Evolutionary conservation across 1,140 invertebrate species (phyloP).

Genomic region (Drosophila nigrodunni): DNA sequence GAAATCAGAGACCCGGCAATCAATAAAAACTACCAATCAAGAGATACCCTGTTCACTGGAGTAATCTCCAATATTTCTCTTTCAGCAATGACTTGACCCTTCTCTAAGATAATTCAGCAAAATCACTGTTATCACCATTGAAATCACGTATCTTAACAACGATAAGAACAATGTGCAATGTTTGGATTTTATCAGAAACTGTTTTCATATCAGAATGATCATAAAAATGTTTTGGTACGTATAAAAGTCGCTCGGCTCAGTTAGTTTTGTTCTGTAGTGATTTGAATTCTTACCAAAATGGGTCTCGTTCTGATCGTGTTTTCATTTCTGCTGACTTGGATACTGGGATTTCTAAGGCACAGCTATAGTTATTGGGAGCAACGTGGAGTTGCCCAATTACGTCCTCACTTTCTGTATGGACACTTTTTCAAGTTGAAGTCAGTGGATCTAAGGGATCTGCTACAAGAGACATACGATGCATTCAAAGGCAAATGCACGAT

Average conservation of each 20-base stretch:
- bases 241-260: not conserved
- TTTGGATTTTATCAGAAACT: conserved; percentile 9
- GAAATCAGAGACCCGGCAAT: too few species aligned
- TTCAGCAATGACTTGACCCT: too few species aligned
- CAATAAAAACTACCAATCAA: not conserved
- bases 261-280: not conserved
- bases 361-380: conserved; percentile 47
- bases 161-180: not conserved
- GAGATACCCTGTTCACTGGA: not conserved
- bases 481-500: conserved; percentile 49
- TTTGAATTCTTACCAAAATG: not conserved
- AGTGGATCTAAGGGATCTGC: conserved; percentile 24
- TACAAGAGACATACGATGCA: conserved; percentile 55
- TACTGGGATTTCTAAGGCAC: conserved; percentile 37
- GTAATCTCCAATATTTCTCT: too few species aligned
- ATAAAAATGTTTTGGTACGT: not conserved
- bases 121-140: not conserved
- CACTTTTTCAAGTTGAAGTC: conserved; percentile 43
- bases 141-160: not conserved
- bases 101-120: not conserved
- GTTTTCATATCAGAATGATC: too few species aligned
- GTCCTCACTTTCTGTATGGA: conserved; percentile 38
- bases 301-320: conserved; percentile 18
- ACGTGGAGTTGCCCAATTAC: conserved; percentile 39
- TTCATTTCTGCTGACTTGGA: conserved; percentile 4